Base-by-base conservation (phyloP, 2,797 vertebrate species). In the Alfaro cultratus region DNA sequence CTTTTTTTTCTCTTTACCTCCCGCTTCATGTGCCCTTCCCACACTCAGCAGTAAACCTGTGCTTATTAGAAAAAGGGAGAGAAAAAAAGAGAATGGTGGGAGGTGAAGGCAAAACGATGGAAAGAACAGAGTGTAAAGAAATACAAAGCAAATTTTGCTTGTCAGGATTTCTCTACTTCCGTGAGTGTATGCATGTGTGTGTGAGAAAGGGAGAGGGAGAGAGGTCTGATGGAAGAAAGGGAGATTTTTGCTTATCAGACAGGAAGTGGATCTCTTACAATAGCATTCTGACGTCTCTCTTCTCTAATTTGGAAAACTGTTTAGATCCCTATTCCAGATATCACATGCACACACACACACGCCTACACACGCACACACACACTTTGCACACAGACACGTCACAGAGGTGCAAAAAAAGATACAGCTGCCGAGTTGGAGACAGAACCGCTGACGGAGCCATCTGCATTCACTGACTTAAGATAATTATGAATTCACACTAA, bases 251-350 rank as follows among this genome's bases (percentile, higher is more conserved):
- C 94, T 96, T 96, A 95, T 95, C 93, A 80, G 92, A 95, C 94
- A 90, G 90, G 94, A 95, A 96, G 94, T 94, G 88, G 95, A 95
- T 95, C 95, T 93, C 92, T 94, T 95, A 95, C 95, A 95, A 94
- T 92, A 94, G 87, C 90, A 89, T 90, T 93, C 91, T 94, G 91
- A 93, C 91, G 87, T 94, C 92, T 93, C 85, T 81, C 80, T 87
- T 91, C 93, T 92, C 90, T 92, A 93, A 94, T 94, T 91, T 95
- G 92, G 89, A 92, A 95, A 93, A 94, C 91, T 93, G 94, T 94
- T 93, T 95, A 94, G 96, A 96, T 96, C 94, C 91, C 91, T 92
- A 90, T 95, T 94, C 94, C 85, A 95, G 95, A 96, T 96, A 96
- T 78, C 53, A 81, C 55, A 70, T 34, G 0, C n/a, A 10, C 68